These are phyloP conservation scores for Aphis craccivora DNA, from an alignment of 1,140 invertebrate genomes.

Conservation along the genomic window DNA sequence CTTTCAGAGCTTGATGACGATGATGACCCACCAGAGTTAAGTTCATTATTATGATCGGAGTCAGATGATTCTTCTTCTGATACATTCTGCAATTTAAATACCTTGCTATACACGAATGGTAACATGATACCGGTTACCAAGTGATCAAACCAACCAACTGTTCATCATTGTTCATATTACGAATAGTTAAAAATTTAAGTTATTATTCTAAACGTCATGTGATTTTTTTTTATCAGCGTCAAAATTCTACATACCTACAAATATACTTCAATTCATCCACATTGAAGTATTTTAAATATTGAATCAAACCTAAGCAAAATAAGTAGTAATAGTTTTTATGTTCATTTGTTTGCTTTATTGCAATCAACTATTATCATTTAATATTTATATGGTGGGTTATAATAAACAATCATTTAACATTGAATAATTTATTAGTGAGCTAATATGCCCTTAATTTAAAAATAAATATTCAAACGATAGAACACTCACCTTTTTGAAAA, in stretches of 20 bases:
- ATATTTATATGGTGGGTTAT: neutral
- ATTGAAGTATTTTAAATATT: neutral
- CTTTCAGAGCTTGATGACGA: slow-evolving; percentile 42
- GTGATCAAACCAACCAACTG: neutral
- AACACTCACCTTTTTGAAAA: neutral
- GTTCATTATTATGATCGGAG: slow-evolving; percentile 53
- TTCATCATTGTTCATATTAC: slow-evolving; percentile 20
- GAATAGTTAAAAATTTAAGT: neutral
- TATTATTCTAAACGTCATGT: neutral
- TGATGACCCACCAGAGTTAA: slow-evolving; percentile 33
- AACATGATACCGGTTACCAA: neutral
- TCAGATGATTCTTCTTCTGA: slow-evolving; percentile 52
- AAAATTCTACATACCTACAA: neutral
- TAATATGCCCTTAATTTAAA: no score
- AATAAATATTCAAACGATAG: neutral
- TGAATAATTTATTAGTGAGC: no score
- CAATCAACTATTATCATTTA: neutral
- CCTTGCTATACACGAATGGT: neutral
- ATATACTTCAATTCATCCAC: neutral
- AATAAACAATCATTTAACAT: no score
- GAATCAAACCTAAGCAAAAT: neutral
- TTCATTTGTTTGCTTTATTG: neutral
- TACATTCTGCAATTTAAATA: slow-evolving; percentile 50
- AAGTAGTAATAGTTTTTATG: neutral
- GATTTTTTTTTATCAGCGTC: neutral